Conservation (phyloP, 2,888 invertebrate genomes). For the Antheraea assamensis region DNA sequence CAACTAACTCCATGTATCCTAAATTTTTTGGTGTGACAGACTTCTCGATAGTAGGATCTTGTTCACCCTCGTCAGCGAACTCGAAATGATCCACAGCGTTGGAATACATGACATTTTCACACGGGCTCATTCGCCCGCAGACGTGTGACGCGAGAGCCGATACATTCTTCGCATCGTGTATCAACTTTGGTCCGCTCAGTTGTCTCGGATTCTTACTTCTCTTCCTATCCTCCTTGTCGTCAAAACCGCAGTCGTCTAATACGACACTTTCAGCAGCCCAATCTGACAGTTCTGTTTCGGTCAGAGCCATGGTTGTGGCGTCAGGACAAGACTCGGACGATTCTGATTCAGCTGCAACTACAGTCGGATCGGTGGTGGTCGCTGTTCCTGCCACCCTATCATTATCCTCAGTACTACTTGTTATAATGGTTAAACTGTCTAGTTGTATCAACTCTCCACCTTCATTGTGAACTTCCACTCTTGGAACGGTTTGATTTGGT, state of each 20-base stretch:
- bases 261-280: slow-evolving; percentile 93
- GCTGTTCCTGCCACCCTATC: slow-evolving; percentile 56
- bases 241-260: slow-evolving; percentile 86
- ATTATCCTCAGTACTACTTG: slow-evolving; percentile 49
- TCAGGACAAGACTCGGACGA: slow-evolving; percentile 88
- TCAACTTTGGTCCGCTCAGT: slow-evolving; percentile 62
- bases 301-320: slow-evolving; percentile 86
- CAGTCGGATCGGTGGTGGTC: slow-evolving; percentile 66
- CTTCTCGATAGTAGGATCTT: slow-evolving; percentile 87
- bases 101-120: slow-evolving; percentile 59
- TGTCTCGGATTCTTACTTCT: slow-evolving; percentile 61
- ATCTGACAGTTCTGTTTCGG: slow-evolving; percentile 94
- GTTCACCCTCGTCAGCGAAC: slow-evolving; percentile 93
- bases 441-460: slow-evolving; percentile 85
- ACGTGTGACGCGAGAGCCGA: slow-evolving; percentile 67
- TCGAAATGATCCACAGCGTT: slow-evolving; percentile 90
- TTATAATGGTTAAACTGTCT: slow-evolving; percentile 82
- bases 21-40: slow-evolving; percentile 60
- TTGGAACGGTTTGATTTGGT: slow-evolving; percentile 82
- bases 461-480: slow-evolving; percentile 88
- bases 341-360: slow-evolving; percentile 69
- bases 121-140: slow-evolving; percentile 66
- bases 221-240: slow-evolving; percentile 61
- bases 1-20: slow-evolving; percentile 73
- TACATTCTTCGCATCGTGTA: slow-evolving; percentile 71